Evolutionary conservation across 2,113 vertebrate genomes (phyloP).

Genomic region (Brachionichthys hirsutus): DNA sequence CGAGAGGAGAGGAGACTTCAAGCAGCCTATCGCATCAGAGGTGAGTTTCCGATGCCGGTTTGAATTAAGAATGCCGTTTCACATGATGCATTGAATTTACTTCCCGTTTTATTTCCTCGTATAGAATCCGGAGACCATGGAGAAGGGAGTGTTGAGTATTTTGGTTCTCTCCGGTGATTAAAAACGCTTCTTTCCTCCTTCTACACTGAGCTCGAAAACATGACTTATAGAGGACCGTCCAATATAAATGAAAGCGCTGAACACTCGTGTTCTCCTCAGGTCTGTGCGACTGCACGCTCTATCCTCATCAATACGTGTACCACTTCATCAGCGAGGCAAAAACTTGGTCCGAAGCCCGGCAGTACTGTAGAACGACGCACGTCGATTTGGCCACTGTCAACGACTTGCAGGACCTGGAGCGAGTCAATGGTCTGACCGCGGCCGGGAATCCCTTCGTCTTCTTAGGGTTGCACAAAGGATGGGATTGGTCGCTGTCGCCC

Average conservation of each 20-base stretch:
- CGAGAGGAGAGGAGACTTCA: neutral
- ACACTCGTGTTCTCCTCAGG: too few relatives aligned
- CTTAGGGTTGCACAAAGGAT: slow-evolving; percentile 10
- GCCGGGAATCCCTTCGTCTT: rapidly evolving
- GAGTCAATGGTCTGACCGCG: neutral
- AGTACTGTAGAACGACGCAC: neutral
- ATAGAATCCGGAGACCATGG: slow-evolving; percentile 5
- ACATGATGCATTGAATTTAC: too few relatives aligned
- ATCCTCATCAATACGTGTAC: neutral
- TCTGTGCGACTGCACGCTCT: too few relatives aligned
- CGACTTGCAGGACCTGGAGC: neutral
- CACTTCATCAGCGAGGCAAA: neutral
- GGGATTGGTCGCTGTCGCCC: neutral
- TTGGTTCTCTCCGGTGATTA: slow-evolving; percentile 20
- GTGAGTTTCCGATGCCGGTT: too few relatives aligned
- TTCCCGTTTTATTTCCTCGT: too few relatives aligned
- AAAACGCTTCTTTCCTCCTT: too few relatives aligned
- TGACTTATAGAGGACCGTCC: too few relatives aligned
- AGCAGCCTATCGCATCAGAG: neutral
- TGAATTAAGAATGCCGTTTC: too few relatives aligned
- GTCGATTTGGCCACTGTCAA: slow-evolving; percentile 9
- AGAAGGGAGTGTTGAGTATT: neutral
- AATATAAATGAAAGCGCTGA: too few relatives aligned
- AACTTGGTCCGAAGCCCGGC: neutral
- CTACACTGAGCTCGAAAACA: too few relatives aligned